Base-by-base conservation (phyloP, 2,888 invertebrate species). In the Drosophila colorata region DNA sequence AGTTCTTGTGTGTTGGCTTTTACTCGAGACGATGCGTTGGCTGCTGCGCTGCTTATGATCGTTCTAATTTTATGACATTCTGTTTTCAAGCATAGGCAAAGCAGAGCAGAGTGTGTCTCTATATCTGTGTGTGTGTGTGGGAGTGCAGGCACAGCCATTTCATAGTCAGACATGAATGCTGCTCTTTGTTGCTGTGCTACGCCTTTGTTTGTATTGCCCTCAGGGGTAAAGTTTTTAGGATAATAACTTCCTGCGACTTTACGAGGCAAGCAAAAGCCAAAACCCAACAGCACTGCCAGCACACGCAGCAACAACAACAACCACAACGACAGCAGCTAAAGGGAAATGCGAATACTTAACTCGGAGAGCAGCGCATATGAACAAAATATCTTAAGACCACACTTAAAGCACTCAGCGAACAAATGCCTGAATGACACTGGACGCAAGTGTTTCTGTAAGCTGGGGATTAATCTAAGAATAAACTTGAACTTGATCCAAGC, bases 211-310 rank as follows among this genome's bases (percentile, higher is more conserved):
- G 78, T 84, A 87, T 80, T 88, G 78, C 78, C 88, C 89, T 82
- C 88, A 79, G 82, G 88, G 84, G 86, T 89, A 83, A 90, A 90
- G 90, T 88, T 88, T 89, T 85, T 89, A 89, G 88, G 80, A 86
- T 89, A 90, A 90, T 89, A 90, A 90, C 88, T 90, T 88, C 88
- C 90, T 89, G 82, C 75, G 86, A 86, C 89, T 87, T 89, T 87
- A 82, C 75, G 83, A 83, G 89, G 69, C 81, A 84, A 79, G 76
- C 70, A 72, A 84, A 78, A 77, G 69, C 73, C 78, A 80, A 84
- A 88, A 83, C 63, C 73, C 77, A 69, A 13, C 67, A 69, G 35
- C 59, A 52, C 61, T 9, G 28, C 28, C 28, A 28, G 28, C 28
- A 58, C 16, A 37, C 65, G 53, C 61, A 69, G 33, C 59, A 71